A percentile compares a stretch with the other conserved stretches of the same genome.
Conservation (phyloP, 2,888 invertebrate species). For the Caenorhabditis wallacei region DNA sequence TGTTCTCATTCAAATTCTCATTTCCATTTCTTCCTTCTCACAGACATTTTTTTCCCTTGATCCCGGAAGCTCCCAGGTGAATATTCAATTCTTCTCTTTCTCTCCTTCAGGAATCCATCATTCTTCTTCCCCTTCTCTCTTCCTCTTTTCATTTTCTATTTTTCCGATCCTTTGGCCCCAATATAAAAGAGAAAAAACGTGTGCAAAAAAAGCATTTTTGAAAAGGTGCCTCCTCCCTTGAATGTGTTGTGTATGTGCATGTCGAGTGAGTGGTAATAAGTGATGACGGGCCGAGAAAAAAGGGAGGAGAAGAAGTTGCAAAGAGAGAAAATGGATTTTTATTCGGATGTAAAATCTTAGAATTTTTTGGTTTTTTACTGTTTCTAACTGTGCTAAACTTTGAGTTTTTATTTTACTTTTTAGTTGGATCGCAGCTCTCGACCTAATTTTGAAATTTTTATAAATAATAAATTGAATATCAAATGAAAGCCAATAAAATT, state of each 20-base stretch:
- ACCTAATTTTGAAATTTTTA: too few species aligned
- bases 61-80: conserved; percentile 31
- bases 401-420: too few species aligned
- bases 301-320: background rate
- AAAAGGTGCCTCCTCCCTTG: conserved; percentile 37
- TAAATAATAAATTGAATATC: too few species aligned
- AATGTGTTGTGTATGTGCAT: conserved; percentile 9
- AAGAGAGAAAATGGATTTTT: conserved; percentile 8
- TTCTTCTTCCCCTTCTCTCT: conserved; percentile 7
- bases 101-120: conserved; percentile 11
- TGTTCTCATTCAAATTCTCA: background rate
- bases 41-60: background rate
- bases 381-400: background rate
- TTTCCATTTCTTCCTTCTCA: background rate
- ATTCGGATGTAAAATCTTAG: background rate
- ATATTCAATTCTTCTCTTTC: conserved; percentile 19
- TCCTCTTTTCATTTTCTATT: conserved; percentile 9
- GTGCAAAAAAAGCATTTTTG: conserved; percentile 41
- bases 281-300: conserved; percentile 33
- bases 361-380: background rate
- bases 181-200: conserved; percentile 10
- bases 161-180: conserved; percentile 1
- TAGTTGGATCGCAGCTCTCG: too few species aligned
- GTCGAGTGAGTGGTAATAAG: conserved; percentile 61
- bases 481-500: too few species aligned